Conservation (phyloP, 2,888 invertebrate genomes). For the Trilocha varians region DNA sequence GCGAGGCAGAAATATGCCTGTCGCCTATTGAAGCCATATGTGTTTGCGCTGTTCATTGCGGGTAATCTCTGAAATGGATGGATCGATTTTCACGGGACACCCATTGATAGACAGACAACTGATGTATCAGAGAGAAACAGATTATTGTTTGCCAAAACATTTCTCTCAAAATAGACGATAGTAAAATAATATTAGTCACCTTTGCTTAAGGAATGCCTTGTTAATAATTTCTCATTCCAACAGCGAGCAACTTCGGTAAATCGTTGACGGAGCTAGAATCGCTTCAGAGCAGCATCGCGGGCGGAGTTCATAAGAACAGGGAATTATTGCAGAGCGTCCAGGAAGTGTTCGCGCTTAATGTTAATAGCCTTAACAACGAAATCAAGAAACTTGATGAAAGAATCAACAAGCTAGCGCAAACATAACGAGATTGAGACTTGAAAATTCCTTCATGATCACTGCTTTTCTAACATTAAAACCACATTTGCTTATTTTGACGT, state of each 20-base stretch:
- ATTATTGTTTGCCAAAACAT: too few relatives aligned
- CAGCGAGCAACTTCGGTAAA: slow-evolving; percentile 90
- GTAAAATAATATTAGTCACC: too few relatives aligned
- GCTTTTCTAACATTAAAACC: not conserved
- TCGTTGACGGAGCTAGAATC: slow-evolving; percentile 86
- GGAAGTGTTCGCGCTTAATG: slow-evolving; percentile 84
- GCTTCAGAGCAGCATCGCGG: slow-evolving; percentile 80
- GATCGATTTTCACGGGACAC: too few relatives aligned
- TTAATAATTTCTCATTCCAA: slow-evolving; percentile 7
- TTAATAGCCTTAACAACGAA: slow-evolving; percentile 84
- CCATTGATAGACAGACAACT: too few relatives aligned
- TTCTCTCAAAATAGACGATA: too few relatives aligned
- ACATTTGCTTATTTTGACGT: too few relatives aligned
- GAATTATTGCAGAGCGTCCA: slow-evolving; percentile 84
- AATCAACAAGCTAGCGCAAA: slow-evolving; percentile 73
- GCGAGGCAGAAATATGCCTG: too few relatives aligned
- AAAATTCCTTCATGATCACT: not conserved
- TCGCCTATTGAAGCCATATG: too few relatives aligned
- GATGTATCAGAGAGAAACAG: too few relatives aligned
- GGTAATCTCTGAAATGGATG: too few relatives aligned
- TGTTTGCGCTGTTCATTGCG: too few relatives aligned
- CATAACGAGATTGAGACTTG: slow-evolving; percentile 18
- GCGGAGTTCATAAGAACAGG: slow-evolving; percentile 84
- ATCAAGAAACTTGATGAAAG: slow-evolving; percentile 82
- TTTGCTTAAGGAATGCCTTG: not conserved